Conservation (phyloP, 37 sponge, comb jelly and placozoan genomes). For the Dysidea cf. avara region DNA sequence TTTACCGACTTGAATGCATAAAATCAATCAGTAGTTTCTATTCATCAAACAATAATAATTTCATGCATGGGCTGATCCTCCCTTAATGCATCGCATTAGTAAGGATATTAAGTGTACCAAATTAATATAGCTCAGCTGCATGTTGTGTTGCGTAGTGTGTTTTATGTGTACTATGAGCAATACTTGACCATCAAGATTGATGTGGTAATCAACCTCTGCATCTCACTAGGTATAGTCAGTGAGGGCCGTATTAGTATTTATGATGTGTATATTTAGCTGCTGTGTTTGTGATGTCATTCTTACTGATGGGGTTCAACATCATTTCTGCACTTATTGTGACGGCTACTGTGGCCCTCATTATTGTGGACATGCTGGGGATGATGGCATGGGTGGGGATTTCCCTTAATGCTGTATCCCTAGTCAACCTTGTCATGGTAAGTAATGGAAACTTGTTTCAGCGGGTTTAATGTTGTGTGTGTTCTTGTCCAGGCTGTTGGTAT, state of each 20-base stretch:
- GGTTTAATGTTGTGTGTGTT: too few relatives aligned
- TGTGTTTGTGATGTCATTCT: too few relatives aligned
- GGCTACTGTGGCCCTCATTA: constrained; percentile 71
- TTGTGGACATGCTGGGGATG: constrained; percentile 90
- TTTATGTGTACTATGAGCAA: constrained; percentile 98
- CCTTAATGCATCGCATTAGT: too few relatives aligned
- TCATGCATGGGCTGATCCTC: too few relatives aligned
- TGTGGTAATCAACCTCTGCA: constrained; percentile 73
- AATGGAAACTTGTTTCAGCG: too few relatives aligned
- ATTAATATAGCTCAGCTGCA: too few relatives aligned
- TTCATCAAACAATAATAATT: too few relatives aligned
- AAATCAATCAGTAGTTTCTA: too few relatives aligned
- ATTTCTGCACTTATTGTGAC: constrained; percentile 79
- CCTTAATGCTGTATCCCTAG: constrained; percentile 93
- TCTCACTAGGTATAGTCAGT: constrained; percentile 73
- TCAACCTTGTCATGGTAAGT: constrained; percentile 97
- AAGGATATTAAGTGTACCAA: too few relatives aligned
- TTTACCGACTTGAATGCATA: too few relatives aligned
- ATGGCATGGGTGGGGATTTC: constrained; percentile 81
- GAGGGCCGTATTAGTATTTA: too few relatives aligned
- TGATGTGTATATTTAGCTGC: too few relatives aligned
- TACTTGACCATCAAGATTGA: constrained; percentile 75
- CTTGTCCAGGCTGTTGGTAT: constrained; percentile 87
- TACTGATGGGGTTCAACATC: constrained; percentile 84
- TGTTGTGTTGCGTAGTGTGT: constrained; percentile 54